Evolutionary conservation across 2,888 invertebrate species (phyloP).

Genomic region (Epirrhoe tristata): DNA sequence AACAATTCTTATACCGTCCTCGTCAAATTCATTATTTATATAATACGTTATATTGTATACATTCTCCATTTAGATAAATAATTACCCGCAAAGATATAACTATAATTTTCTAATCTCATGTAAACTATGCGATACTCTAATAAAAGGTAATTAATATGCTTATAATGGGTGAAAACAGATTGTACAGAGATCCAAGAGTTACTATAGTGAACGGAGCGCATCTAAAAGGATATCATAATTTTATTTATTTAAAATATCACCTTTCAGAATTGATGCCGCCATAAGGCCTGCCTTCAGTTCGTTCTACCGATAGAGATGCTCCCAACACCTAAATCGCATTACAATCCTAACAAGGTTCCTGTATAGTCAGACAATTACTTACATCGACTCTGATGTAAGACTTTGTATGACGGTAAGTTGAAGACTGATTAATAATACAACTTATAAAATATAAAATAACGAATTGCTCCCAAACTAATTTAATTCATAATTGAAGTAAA

Average conservation of each 20-base stretch:
- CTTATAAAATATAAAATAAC: constrained; percentile 41
- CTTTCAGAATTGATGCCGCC: constrained; percentile 65
- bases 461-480: constrained; percentile 47
- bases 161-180: constrained; percentile 55
- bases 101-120: constrained; percentile 79
- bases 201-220: constrained; percentile 51
- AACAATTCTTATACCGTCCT: constrained; percentile 66
- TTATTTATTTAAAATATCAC: constrained; percentile 70
- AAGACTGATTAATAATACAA: constrained; percentile 39
- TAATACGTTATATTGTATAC: constrained; percentile 76
- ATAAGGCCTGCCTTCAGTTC: constrained; percentile 51
- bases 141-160: constrained; percentile 60
- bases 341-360: constrained; percentile 20
- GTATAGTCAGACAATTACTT: constrained; percentile 12
- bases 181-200: constrained; percentile 49
- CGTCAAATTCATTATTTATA: constrained; percentile 58
- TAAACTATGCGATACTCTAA: constrained; percentile 63
- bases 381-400: not conserved
- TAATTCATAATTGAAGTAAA: constrained; percentile 51
- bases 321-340: constrained; percentile 35
- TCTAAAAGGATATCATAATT: constrained; percentile 60
- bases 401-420: constrained; percentile 11
- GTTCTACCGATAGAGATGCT: constrained; percentile 39
- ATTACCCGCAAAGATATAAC: constrained; percentile 74
- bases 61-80: constrained; percentile 73